Evolutionary conservation across 2,888 invertebrate species (phyloP).

Genomic region (Galeruca laticollis): DNA sequence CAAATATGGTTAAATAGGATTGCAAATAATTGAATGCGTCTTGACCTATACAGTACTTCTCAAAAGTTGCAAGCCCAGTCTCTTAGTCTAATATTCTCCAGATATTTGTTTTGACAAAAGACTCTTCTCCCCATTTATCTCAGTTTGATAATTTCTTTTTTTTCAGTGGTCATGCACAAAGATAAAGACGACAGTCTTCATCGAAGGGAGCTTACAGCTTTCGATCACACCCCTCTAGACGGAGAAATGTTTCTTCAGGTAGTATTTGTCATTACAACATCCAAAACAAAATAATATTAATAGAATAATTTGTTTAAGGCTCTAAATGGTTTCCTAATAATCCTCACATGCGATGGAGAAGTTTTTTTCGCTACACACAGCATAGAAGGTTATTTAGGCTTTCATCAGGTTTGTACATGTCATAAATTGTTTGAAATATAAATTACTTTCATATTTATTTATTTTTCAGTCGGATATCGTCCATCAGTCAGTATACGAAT

Average conservation of each 20-base stretch:
- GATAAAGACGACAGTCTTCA: conserved; percentile 80
- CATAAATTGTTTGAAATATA: too few species aligned
- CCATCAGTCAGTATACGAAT: conserved; percentile 98
- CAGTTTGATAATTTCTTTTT: too few species aligned
- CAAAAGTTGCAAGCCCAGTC: too few species aligned
- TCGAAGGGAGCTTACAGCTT: conserved; percentile 83
- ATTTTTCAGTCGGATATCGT: conserved; percentile 96
- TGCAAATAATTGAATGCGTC: too few species aligned
- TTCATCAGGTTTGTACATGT: conserved; percentile 97
- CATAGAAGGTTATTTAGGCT: conserved; percentile 99
- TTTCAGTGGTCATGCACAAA: conserved; percentile 94
- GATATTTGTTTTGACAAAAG: too few species aligned
- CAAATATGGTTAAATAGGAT: too few species aligned
- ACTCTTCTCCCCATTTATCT: too few species aligned
- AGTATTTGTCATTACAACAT: conserved; percentile 54
- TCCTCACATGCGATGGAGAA: conserved; percentile 98
- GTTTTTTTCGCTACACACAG: conserved; percentile 99
- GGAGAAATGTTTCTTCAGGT: conserved; percentile 97
- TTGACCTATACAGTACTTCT: too few species aligned
- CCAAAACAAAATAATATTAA: conserved; percentile 12
- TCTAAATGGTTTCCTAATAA: conserved; percentile 98
- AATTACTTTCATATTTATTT: background rate
- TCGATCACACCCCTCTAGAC: conserved; percentile 91
- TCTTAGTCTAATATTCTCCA: too few species aligned
- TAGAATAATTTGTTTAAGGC: conserved; percentile 85